A percentile compares a stretch with the other conserved stretches of the same genome.
Conservation (phyloP, 2,888 invertebrate species). For the Trichopria drosophilae region DNA sequence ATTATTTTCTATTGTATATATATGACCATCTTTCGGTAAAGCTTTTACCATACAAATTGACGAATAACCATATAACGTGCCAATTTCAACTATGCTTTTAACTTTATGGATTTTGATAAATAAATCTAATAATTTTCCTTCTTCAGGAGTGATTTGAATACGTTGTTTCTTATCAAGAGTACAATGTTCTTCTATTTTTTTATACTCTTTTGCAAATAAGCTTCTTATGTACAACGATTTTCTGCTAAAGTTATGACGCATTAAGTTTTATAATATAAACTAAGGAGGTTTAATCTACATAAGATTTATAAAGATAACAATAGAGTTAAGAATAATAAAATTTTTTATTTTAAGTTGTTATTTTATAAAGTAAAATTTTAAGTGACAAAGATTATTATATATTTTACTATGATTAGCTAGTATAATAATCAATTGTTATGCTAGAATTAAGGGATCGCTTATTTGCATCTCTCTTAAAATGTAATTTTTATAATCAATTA, state of each 20-base stretch:
- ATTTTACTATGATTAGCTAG: conserved; percentile 17
- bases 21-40: no score
- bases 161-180: no score
- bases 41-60: no score
- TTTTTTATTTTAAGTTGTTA: conserved; percentile 20
- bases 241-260: conserved; percentile 16
- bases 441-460: conserved; percentile 19
- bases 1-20: no score
- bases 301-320: conserved; percentile 17
- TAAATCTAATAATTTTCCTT: no score
- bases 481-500: conserved; percentile 22
- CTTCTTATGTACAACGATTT: conserved; percentile 13
- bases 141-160: no score
- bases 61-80: no score
- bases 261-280: conserved; percentile 19
- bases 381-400: conserved; percentile 21
- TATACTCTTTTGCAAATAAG: no score
- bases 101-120: no score
- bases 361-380: conserved; percentile 20
- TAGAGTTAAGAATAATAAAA: conserved; percentile 20
- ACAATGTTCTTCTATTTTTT: no score
- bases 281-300: conserved; percentile 15
- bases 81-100: no score
- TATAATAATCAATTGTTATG: conserved; percentile 18
- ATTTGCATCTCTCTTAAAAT: conserved; percentile 20